Percentiles rank a stretch among this genome's conserved stretches.
phyloP scores from a whole-genome alignment of 2,113 vertebrate genomes.

The Phylloscopus trochilus region DNA sequence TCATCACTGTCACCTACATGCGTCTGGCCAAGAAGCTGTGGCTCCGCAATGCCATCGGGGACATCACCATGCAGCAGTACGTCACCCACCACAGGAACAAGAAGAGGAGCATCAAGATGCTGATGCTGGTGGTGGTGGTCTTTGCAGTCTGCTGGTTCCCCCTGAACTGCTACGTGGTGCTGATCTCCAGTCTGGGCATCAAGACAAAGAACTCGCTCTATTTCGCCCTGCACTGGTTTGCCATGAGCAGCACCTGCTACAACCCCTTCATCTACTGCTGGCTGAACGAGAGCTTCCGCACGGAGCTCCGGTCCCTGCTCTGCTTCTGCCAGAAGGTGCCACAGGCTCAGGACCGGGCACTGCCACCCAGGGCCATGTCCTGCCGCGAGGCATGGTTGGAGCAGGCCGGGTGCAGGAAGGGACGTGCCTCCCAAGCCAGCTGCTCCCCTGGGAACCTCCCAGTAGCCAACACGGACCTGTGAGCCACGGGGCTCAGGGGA shows the following conservation, averaged over 20 bases:
- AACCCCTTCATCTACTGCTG: constrained; percentile 83
- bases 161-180: constrained; percentile 66
- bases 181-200: constrained; percentile 66
- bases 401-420: neutral
- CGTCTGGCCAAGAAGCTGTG: constrained; percentile 67
- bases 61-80: constrained; percentile 39
- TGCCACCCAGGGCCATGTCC: neutral
- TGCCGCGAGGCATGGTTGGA: neutral
- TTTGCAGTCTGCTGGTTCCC: constrained; percentile 71
- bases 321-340: constrained; percentile 43
- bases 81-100: constrained; percentile 54
- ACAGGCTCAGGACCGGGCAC: accelerated
- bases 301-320: constrained; percentile 65
- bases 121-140: constrained; percentile 67
- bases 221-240: constrained; percentile 73
- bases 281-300: constrained; percentile 75
- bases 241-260: constrained; percentile 82
- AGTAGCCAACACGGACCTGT: neutral
- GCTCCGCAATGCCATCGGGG: constrained; percentile 43
- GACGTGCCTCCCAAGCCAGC: neutral
- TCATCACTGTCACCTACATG: constrained; percentile 25
- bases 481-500: neutral
- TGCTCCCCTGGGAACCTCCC: neutral
- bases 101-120: constrained; percentile 69
- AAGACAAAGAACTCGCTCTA: constrained; percentile 46